phyloP scores from a whole-genome alignment of 2,113 vertebrate species.

The Cottus gobio region DNA sequence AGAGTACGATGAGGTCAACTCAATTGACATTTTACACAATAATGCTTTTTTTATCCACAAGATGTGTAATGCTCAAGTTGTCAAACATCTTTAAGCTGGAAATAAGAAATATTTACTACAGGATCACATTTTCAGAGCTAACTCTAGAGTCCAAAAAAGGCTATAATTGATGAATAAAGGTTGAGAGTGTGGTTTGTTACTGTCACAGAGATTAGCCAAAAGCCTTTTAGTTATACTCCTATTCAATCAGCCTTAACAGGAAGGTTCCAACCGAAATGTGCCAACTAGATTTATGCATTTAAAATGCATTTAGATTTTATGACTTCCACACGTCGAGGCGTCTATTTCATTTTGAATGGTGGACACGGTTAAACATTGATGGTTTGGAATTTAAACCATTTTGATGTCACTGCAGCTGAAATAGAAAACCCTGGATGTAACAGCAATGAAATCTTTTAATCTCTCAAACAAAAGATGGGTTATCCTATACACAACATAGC shows the following conservation, averaged over 20 bases:
- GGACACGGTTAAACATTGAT: background rate
- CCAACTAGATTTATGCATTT: slow-evolving; percentile 20
- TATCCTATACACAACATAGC: background rate
- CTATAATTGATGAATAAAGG: slow-evolving; percentile 20
- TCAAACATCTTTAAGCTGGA: slow-evolving; percentile 1
- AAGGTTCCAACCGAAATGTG: slow-evolving; percentile 11
- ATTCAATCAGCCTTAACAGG: slow-evolving; percentile 14
- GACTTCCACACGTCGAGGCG: slow-evolving; percentile 19
- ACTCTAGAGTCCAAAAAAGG: slow-evolving; percentile 30
- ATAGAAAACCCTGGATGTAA: slow-evolving; percentile 3
- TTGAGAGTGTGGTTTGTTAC: slow-evolving; percentile 40
- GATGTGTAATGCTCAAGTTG: slow-evolving; percentile 1
- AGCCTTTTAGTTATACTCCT: slow-evolving; percentile 30
- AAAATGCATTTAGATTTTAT: slow-evolving; percentile 17
- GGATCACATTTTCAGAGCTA: slow-evolving; percentile 7
- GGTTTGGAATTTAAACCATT: background rate
- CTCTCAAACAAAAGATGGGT: background rate
- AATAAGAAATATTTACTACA: slow-evolving; percentile 16
- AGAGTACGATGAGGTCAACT: background rate
- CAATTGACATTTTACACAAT: background rate
- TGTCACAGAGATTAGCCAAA: slow-evolving; percentile 35
- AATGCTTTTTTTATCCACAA: background rate
- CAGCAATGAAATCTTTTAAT: background rate
- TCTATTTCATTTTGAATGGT: slow-evolving; percentile 8
- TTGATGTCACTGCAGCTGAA: background rate